Base-by-base conservation (phyloP, 2,797 vertebrate species). In the Micrastur ruficollis region DNA sequence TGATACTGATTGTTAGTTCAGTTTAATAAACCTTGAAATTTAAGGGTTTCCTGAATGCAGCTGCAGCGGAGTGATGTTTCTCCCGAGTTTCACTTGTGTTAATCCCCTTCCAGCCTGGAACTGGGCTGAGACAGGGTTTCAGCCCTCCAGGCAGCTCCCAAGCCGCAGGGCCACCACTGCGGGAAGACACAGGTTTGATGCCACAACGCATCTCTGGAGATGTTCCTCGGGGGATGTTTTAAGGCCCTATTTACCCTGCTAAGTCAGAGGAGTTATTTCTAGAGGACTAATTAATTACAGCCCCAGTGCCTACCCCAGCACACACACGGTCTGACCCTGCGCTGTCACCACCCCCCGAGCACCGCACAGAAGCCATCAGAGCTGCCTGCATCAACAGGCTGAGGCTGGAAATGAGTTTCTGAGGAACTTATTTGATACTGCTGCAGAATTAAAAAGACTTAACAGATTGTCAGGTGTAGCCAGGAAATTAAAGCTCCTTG, bases 301-400 rank as follows among this genome's bases (percentile, higher is more conserved):
- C 79, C 52, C n/a, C n/a, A 11, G 46, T 1, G 31, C 17, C 44
- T 4, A 6, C 6, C 3, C 4, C 0, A 2, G 36, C 4, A 17
- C 50, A 6, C 52, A 5, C 46, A 1, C 23, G 0, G 2, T 3
- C 38, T 5, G 40, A 49, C 13, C 61, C 63, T 4, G 61, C 44
- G 10, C 32, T 34, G 6, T 5, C 8, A 5, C 3, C 27, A 12
- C 20, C 14, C 44, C 34, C 25, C 2, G 0, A 7, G 44, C 46
- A 11, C 32, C 14, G 0, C 3, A 6, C 53, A 3, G 49, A 6
- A 49, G n/a, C 61, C 59, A 3, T 3, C 31, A 2, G 50, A 61
- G 40, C n/a, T 14, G n/a, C 86, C 38, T 1, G 22, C 47, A 22
- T 2, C 68, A 2, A 21, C 4, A 5, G 8, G 5, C 46, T 13